Percentiles rank a stretch among this genome's conserved stretches.
These are phyloP conservation scores for Hylomyscus alleni DNA, from an alignment of 2,797 vertebrate genomes.

Conservation along the genomic window DNA sequence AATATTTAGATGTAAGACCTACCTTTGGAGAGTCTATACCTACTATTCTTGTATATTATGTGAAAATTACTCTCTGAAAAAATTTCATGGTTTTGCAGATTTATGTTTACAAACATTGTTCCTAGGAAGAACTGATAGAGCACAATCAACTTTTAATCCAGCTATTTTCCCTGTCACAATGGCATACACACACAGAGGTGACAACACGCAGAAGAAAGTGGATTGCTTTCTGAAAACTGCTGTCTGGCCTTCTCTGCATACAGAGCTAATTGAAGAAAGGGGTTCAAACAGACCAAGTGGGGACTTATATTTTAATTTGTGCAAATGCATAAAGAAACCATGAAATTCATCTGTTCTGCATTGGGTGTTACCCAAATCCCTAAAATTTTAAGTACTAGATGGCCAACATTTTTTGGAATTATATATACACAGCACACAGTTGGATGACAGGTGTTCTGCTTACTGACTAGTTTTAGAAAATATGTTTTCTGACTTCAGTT, in stretches of 20 bases:
- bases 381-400: conserved; percentile 82
- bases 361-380: conserved; percentile 83
- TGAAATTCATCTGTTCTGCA: conserved; percentile 88
- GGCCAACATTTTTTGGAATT: conserved; percentile 79
- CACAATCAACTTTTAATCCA: background rate
- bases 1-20: background rate
- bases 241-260: conserved; percentile 58
- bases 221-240: conserved; percentile 70
- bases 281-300: conserved; percentile 77
- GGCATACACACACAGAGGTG: background rate
- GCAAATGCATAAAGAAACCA: conserved; percentile 85
- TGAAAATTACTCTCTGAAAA: background rate
- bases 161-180: background rate
- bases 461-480: conserved; percentile 61
- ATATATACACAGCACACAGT: conserved; percentile 79
- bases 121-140: background rate
- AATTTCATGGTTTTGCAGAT: background rate
- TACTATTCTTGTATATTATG: background rate
- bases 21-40: background rate
- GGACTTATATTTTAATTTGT: conserved; percentile 85
- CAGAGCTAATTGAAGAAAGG: conserved; percentile 80
- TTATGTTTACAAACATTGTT: background rate
- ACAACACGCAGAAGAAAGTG: background rate
- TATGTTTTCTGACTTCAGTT: conserved; percentile 61
- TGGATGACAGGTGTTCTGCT: conserved; percentile 83